phyloP scores from a whole-genome alignment of 2,888 invertebrate genomes.

The Mantis religiosa region DNA sequence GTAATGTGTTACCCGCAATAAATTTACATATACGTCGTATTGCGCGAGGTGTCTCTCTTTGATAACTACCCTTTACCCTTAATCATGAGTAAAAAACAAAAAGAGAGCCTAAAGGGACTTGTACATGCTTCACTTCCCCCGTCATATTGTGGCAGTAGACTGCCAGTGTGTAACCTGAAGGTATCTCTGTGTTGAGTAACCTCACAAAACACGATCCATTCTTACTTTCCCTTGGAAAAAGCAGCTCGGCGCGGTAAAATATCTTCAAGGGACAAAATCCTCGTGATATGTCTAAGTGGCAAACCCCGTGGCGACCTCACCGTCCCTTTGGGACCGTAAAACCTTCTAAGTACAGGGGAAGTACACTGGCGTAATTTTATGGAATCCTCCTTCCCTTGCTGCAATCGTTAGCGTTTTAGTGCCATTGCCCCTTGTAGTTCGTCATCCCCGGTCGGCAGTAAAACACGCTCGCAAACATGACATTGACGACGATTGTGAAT shows the following conservation, averaged over 20 bases:
- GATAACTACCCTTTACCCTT: too few species aligned
- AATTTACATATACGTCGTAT: too few species aligned
- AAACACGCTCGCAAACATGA: constrained; percentile 3
- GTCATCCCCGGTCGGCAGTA: not conserved
- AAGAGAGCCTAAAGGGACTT: too few species aligned
- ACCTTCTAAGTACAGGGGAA: not conserved
- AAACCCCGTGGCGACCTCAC: not conserved
- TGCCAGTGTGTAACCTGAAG: not conserved
- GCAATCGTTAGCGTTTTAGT: not conserved
- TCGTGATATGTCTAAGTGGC: not conserved
- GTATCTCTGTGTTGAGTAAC: not conserved
- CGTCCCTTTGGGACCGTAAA: not conserved
- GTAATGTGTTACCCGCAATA: too few species aligned
- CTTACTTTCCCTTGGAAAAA: not conserved
- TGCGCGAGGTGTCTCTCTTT: too few species aligned
- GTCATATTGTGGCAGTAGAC: too few species aligned
- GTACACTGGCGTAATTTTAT: not conserved
- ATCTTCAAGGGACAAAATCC: not conserved
- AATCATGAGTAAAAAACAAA: too few species aligned
- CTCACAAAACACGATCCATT: not conserved
- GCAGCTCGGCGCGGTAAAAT: not conserved
- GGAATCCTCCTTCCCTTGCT: not conserved
- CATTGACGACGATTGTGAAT: constrained; percentile 9
- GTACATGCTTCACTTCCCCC: too few species aligned
- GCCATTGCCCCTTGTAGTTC: not conserved